Base-by-base conservation (phyloP, 2,797 vertebrate species). In the Ctenopoma kingsleyae region DNA sequence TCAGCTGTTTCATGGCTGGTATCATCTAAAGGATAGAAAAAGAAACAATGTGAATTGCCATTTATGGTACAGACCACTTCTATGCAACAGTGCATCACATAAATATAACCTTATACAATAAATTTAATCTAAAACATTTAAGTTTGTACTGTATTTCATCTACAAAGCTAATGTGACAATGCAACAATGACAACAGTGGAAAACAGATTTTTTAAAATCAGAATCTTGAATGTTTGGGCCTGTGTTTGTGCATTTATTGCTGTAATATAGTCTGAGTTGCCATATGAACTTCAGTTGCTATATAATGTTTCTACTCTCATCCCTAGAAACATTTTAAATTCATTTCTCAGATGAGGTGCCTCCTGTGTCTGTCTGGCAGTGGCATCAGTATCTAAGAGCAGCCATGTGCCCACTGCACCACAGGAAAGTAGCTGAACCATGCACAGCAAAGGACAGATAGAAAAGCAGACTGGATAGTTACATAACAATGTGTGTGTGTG, bases 1-100 rank as follows among this genome's bases (percentile, higher is more conserved):
- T 99, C 98, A 73, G 98, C 98, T 70, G 97, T 97, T 94, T 99
- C 98, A 62, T 98, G 98, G 90, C 97, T 97, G 55, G 97, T 99
- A 87, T 99, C 98, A 88, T 99, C 98, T 99, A 86, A 88, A 67
- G 48, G 53, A 57, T 16, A 70, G 50, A 71, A 36, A 67, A 71
- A 60, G 2, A 68, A 50, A 67, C 7, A 50, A 27, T 3, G 35
- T 43, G 32, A 56, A 22, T 62, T 5, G 13, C 25, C 51, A 6
- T 58, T 67, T 35, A 25, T 32, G 23, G 9, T 15, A 43, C 8
- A 53, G 15, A 38, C 5, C n/a, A n/a, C 17, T 67, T 17, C 59
- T 25, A 43, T 50, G 19, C 20, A 53, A 43, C 19, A 63, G 2
- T 13, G 2, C 35, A 58, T 44, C 7, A 66, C 3, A 63, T 6